Evolutionary conservation across 35 echinoderm and acorn worm species (phyloP), one percentile per base, ranked within the genome.

Genomic region (Nesometra sesokonis): DNA sequence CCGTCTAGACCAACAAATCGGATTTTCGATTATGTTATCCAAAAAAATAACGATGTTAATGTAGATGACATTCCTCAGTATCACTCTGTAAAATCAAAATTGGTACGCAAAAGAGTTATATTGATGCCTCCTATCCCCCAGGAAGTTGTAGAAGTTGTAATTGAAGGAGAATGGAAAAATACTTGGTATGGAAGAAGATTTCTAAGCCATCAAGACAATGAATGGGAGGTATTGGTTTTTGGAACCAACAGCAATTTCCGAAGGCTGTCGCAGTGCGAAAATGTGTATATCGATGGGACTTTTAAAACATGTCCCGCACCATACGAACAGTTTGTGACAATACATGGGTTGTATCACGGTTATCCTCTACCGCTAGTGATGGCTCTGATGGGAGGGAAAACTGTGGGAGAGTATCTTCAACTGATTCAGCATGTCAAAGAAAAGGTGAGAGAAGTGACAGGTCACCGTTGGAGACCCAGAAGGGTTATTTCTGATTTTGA

Each of bases 221-320:
- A 80, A 5, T 87, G 86, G 86, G 82, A 78, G 27, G 17, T 80
- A 11, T 19, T 36, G 17, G 77, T 87, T 37, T 87, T 40, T 31
- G 57, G 9, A 76, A 87, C 86, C 30, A 35, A 87, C 21, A 36
- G 34, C 17, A 87, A 46, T 34, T 79, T 80, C 3, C 23, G 77
- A 37, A 35, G 32, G 77, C 36, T 87, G 34, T 77, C 27, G 38
- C 86, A 35, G 17, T 87, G 86, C 35, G 17, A 29, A 3, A 17
- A 30, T 11, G 13, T 87, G n/a, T 87, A 79, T 36, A 87, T 87
- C 36, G 86, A 87, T 79, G 86, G 76, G 17, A 87, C 35, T 27
- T 87, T 80, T n/a, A 30, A 35, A 79, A 87, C 34, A 29, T 87
- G 86, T 34, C 77, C 86, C 31, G 35, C 35, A 37, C 86, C 76